Conservation (phyloP, 2,888 invertebrate species). For the Andrena minutula region DNA sequence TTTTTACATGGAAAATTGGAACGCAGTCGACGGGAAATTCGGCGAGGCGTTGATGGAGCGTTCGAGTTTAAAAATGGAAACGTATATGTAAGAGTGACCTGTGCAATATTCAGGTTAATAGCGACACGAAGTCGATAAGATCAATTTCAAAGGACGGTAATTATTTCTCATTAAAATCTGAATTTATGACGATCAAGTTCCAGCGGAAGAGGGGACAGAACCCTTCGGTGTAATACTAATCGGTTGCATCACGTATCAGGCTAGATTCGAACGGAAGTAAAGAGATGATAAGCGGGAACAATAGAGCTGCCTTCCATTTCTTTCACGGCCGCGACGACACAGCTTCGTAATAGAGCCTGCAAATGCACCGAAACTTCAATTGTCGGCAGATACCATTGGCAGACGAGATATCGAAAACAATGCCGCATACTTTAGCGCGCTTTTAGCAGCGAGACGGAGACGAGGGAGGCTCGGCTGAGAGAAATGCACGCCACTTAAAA, state of each 20-base stretch:
- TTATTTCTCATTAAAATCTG: background rate
- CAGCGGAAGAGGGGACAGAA: background rate
- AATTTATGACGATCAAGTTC: background rate
- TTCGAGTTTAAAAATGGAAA: too few relatives aligned
- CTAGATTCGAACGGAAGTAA: background rate
- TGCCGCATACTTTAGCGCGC: constrained; percentile 26
- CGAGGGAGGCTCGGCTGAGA: background rate
- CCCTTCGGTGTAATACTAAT: background rate
- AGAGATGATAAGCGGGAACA: background rate
- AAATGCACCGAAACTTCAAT: constrained; percentile 19
- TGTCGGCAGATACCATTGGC: constrained; percentile 40
- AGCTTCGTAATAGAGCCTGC: constrained; percentile 26
- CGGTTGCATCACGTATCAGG: too few relatives aligned
- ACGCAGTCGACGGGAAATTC: background rate
- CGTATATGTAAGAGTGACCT: too few relatives aligned
- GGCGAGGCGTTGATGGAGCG: background rate
- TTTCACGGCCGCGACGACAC: background rate
- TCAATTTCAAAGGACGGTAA: background rate
- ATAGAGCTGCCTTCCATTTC: background rate
- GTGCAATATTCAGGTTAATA: too few relatives aligned
- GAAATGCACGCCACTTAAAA: constrained; percentile 10
- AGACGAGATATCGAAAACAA: constrained; percentile 43
- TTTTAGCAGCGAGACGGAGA: constrained; percentile 20
- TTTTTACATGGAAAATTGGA: background rate
- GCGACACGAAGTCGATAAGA: too few relatives aligned